Evolutionary conservation across 2,797 vertebrate species (phyloP).

Genomic region (Onychomys leucogaster): DNA sequence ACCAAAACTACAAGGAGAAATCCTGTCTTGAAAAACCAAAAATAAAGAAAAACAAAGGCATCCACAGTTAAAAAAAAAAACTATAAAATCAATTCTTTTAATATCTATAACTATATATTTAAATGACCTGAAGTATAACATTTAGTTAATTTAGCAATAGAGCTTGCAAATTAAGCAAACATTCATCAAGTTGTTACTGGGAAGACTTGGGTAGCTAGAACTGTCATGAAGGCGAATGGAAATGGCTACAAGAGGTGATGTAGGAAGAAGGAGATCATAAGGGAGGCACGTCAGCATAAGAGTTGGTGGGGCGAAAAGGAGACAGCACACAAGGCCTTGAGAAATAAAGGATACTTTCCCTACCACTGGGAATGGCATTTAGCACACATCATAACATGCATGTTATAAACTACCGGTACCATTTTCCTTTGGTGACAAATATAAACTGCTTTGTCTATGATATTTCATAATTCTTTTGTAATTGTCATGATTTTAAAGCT

Average conservation of each 20-base stretch:
- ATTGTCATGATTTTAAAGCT: conserved; percentile 49
- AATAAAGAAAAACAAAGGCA: not conserved
- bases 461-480: conserved; percentile 23
- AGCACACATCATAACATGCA: too few species aligned
- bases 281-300: not conserved
- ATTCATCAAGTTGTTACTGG: not conserved
- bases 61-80: not conserved
- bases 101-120: not conserved
- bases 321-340: not conserved
- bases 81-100: not conserved
- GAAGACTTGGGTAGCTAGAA: not conserved
- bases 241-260: not conserved
- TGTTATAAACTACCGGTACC: not conserved
- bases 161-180: not conserved
- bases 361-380: conserved; percentile 22
- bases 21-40: too few species aligned
- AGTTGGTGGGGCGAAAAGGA: not conserved
- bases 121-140: not conserved
- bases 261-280: not conserved
- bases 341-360: not conserved
- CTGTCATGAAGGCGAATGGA: not conserved
- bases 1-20: too few species aligned
- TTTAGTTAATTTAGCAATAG: not conserved
- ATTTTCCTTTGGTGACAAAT: conserved; percentile 26
- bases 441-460: not conserved